Conservation (phyloP, 2,113 vertebrate species). For the Actinemys pallida region DNA sequence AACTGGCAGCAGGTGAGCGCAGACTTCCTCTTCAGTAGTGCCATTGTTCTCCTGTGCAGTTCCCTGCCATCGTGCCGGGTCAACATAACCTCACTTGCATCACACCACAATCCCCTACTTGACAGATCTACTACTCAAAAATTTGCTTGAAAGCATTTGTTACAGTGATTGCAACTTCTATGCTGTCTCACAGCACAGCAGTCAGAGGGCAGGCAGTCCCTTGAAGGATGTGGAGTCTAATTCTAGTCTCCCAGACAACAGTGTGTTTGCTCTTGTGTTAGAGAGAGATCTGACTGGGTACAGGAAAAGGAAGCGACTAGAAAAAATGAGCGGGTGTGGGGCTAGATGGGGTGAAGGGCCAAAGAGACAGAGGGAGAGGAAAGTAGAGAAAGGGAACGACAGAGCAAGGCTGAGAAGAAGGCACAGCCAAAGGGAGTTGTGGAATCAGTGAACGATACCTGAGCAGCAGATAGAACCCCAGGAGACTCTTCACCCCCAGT, state of each 20-base stretch:
- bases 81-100: too few species aligned
- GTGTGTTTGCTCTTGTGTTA: too few species aligned
- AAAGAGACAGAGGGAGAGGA: background rate
- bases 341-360: background rate
- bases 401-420: background rate
- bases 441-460: conserved; percentile 46
- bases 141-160: too few species aligned
- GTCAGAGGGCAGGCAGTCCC: background rate
- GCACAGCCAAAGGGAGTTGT: background rate
- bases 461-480: conserved; percentile 70
- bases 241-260: background rate
- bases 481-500: conserved; percentile 65
- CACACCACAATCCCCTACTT: too few species aligned
- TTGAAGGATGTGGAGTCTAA: background rate
- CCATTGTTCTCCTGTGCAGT: too few species aligned
- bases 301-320: background rate
- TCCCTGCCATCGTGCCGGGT: too few species aligned
- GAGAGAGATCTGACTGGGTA: background rate
- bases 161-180: background rate
- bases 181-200: background rate
- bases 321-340: background rate
- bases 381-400: background rate
- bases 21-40: too few species aligned
- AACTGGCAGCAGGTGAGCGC: too few species aligned
- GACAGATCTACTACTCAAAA: too few species aligned